These are phyloP conservation scores for Agriopis aurantiaria DNA, from an alignment of 2,888 invertebrate species.

Conservation along the genomic window DNA sequence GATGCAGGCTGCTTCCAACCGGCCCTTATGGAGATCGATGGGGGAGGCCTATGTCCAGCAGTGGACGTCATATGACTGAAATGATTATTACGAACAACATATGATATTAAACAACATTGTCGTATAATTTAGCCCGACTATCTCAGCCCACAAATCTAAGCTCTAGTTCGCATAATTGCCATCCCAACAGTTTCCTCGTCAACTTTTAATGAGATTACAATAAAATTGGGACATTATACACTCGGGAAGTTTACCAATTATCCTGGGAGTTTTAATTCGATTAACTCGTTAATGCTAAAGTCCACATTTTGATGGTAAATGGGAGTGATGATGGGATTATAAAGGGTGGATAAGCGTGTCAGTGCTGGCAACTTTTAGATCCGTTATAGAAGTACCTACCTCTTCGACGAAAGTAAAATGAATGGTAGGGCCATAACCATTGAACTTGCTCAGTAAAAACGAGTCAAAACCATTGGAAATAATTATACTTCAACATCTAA, in stretches of 20 bases:
- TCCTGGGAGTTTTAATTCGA: slow-evolving; percentile 40
- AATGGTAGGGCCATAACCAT: no score
- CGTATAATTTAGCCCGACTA: slow-evolving; percentile 6
- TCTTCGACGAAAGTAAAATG: no score
- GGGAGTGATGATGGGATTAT: slow-evolving; percentile 27
- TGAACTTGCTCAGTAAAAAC: no score
- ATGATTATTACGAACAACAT: no score
- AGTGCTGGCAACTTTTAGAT: slow-evolving; percentile 11
- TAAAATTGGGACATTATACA: slow-evolving; percentile 44
- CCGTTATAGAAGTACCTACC: not conserved
- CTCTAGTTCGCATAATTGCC: slow-evolving; percentile 37
- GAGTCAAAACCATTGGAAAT: no score
- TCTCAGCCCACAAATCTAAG: slow-evolving; percentile 14
- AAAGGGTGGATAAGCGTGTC: slow-evolving; percentile 17
- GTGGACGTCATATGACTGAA: no score
- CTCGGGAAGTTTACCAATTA: slow-evolving; percentile 38
- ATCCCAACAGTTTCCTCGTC: slow-evolving; percentile 33
- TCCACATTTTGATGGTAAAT: slow-evolving; percentile 28
- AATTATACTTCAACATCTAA: no score
- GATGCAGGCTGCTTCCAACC: no score
- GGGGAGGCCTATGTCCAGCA: no score
- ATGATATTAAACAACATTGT: slow-evolving; percentile 27
- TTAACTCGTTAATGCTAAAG: slow-evolving; percentile 30
- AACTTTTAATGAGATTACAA: slow-evolving; percentile 50
- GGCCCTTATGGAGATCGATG: no score